Conservation (phyloP, 2,888 invertebrate species). For the Panzeria rudis region DNA sequence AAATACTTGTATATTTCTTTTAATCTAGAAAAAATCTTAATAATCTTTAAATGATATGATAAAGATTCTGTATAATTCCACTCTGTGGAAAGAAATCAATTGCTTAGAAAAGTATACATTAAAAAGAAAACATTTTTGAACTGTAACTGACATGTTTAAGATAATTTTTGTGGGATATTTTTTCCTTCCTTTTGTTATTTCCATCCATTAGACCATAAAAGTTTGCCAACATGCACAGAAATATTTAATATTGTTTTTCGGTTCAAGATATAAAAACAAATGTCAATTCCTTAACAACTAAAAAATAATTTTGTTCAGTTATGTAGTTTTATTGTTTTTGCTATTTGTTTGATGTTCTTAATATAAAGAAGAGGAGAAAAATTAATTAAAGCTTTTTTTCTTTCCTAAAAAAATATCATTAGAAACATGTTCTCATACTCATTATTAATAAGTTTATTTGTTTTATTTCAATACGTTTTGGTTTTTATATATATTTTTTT, state of each 20-base stretch:
- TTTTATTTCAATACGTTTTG: background rate
- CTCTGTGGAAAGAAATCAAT: constrained; percentile 16
- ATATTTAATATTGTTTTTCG: background rate
- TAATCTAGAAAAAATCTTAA: constrained; percentile 35
- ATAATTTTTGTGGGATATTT: constrained; percentile 39
- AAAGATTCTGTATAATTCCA: constrained; percentile 40
- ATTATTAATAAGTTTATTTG: background rate
- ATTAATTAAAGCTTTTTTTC: constrained; percentile 27
- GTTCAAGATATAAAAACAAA: background rate
- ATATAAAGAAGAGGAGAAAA: background rate
- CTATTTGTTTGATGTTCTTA: constrained; percentile 22
- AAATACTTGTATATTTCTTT: constrained; percentile 5
- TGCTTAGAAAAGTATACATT: background rate
- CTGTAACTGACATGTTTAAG: constrained; percentile 60
- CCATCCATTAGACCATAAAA: constrained; percentile 10
- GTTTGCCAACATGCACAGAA: constrained; percentile 20
- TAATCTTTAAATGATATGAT: constrained; percentile 63
- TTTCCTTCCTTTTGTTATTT: constrained; percentile 1
- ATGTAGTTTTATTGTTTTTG: constrained; percentile 6
- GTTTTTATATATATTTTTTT: no score
- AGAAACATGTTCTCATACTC: background rate
- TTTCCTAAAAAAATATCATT: background rate
- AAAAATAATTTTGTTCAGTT: constrained; percentile 54
- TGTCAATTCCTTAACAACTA: constrained; percentile 30
- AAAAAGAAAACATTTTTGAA: constrained; percentile 46